These are phyloP conservation scores for Peromyscus attwateri DNA, from an alignment of 2,797 vertebrate genomes.

Conservation along the genomic window DNA sequence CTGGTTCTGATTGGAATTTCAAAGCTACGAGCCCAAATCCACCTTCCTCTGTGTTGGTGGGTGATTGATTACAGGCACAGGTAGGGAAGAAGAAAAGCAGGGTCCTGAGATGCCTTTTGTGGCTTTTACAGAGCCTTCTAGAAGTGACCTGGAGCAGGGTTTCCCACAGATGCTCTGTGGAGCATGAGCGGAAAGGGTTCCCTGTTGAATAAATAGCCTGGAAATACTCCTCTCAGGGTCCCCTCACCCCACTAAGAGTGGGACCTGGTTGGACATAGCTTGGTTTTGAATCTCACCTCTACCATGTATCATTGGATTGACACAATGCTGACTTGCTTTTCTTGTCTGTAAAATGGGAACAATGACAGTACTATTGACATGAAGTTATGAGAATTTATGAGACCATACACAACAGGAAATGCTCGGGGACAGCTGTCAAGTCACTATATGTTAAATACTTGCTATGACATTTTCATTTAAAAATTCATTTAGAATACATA, in stretches of 20 bases:
- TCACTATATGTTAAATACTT: background rate
- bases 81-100: background rate
- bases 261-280: background rate
- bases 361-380: background rate
- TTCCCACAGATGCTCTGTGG: background rate
- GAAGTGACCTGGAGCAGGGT: background rate
- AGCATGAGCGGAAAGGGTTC: background rate
- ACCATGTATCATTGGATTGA: background rate
- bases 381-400: background rate
- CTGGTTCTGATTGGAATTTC: background rate
- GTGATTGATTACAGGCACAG: background rate
- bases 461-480: background rate
- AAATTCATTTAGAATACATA: background rate
- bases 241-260: background rate
- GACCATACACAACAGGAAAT: background rate
- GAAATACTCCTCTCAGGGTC: background rate
- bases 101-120: background rate
- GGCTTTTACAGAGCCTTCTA: conserved; percentile 10
- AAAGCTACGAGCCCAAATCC: background rate
- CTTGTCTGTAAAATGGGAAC: background rate
- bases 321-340: background rate
- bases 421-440: background rate
- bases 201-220: background rate
- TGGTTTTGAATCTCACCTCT: background rate
- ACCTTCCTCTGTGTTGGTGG: background rate